phyloP scores from a whole-genome alignment of 1,140 invertebrate species.

The Listronotus bonariensis region DNA sequence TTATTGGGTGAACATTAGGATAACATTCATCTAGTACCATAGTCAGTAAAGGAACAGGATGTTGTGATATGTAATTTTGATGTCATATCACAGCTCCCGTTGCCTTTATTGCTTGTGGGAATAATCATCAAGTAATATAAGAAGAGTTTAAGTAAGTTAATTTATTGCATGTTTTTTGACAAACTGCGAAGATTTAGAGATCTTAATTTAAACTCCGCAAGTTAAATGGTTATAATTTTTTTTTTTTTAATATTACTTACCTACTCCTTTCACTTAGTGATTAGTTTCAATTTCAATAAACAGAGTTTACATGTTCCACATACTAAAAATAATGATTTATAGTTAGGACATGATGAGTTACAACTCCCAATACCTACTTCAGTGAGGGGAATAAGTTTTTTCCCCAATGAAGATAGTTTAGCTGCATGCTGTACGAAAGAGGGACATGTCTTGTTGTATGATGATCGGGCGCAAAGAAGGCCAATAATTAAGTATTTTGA shows the following conservation, averaged over 20 bases:
- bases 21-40: neutral
- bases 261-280: too few relatives aligned
- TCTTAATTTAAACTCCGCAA: too few relatives aligned
- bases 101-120: conserved; percentile 12
- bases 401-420: conserved; percentile 41
- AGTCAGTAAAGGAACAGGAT: conserved; percentile 21
- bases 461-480: conserved; percentile 59
- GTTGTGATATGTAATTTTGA: conserved; percentile 24
- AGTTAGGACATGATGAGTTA: conserved; percentile 53
- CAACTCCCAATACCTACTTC: conserved; percentile 53
- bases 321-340: conserved; percentile 25
- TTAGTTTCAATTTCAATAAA: too few relatives aligned
- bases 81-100: conserved; percentile 30
- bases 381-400: conserved; percentile 47
- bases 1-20: too few relatives aligned
- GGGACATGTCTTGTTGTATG: conserved; percentile 59
- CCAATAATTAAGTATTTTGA: conserved; percentile 58
- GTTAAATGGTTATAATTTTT: too few relatives aligned
- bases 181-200: too few relatives aligned
- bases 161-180: too few relatives aligned
- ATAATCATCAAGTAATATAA: neutral
- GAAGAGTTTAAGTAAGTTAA: too few relatives aligned
- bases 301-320: too few relatives aligned
- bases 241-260: too few relatives aligned
- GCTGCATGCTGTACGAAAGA: conserved; percentile 50